These are phyloP conservation scores for Paradoxurus hermaphroditus DNA, from an alignment of 2,113 vertebrate species.

Conservation along the genomic window DNA sequence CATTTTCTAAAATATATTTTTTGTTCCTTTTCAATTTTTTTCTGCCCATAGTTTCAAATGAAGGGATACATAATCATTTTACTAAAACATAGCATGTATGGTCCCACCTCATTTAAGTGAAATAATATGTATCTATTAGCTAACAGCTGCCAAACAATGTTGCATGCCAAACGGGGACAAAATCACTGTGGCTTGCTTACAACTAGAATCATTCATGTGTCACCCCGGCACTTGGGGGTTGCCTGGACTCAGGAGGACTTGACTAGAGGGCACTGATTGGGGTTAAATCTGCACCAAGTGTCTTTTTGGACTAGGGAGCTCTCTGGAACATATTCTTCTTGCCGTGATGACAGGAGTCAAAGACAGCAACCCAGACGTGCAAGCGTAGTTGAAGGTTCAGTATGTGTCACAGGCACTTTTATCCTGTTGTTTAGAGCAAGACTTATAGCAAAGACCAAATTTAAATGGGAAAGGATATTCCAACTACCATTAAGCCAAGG, in stretches of 20 bases:
- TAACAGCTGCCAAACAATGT: background rate
- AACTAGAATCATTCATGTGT: background rate
- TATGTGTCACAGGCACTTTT: background rate
- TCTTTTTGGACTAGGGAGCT: background rate
- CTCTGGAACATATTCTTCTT: background rate
- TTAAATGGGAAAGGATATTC: background rate
- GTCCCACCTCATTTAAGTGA: background rate
- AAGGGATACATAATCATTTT: background rate
- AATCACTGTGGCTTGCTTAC: background rate
- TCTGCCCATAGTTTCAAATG: background rate
- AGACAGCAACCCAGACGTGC: background rate
- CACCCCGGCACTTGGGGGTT: background rate
- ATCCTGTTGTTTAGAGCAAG: background rate
- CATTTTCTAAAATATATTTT: background rate
- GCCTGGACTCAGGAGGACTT: background rate
- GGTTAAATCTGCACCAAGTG: background rate
- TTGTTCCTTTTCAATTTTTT: background rate
- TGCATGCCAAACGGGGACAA: background rate
- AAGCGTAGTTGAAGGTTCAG: background rate
- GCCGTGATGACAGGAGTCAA: background rate
- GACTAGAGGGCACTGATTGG: rapidly evolving
- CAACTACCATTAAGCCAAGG: too few relatives aligned
- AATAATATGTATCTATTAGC: background rate
- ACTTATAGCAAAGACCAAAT: background rate
- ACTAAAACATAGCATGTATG: background rate